Evolutionary conservation across 2,888 invertebrate species (phyloP).

Genomic region (Sarcophaga carnaria): DNA sequence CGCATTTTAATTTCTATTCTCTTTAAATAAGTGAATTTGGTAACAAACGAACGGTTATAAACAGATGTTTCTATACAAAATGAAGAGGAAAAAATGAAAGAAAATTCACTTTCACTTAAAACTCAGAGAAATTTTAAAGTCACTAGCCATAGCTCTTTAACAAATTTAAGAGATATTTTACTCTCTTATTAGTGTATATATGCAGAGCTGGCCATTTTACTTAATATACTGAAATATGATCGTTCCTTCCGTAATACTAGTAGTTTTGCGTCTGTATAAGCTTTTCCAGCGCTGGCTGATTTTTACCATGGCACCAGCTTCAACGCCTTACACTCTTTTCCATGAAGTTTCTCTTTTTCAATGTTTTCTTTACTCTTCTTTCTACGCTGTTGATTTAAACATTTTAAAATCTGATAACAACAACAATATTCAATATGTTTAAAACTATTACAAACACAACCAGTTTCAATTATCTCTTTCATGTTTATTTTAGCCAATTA

Average conservation of each 20-base stretch:
- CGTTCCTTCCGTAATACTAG: too few species aligned
- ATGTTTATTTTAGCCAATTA: slow-evolving; percentile 31
- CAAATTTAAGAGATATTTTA: not conserved
- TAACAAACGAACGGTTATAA: not conserved
- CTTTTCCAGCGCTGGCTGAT: too few species aligned
- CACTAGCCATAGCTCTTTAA: not conserved
- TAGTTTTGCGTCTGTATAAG: too few species aligned
- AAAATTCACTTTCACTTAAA: not conserved
- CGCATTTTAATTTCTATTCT: too few species aligned
- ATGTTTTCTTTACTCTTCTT: slow-evolving; percentile 3
- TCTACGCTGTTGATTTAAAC: not conserved
- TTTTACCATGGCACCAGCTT: not conserved
- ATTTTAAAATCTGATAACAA: slow-evolving; percentile 2
- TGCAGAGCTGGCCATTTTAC: not conserved
- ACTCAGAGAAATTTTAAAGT: too few species aligned
- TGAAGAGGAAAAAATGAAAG: not conserved
- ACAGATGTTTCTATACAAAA: not conserved
- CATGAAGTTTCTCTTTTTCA: not conserved
- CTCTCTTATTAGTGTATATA: not conserved
- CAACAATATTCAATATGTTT: slow-evolving; percentile 32
- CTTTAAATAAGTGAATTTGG: too few species aligned
- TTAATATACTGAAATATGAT: not conserved
- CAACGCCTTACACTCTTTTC: not conserved
- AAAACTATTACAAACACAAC: slow-evolving; percentile 46
- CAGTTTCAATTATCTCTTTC: slow-evolving; percentile 67